Evolutionary conservation across 2,113 vertebrate genomes (phyloP), one percentile per base, ranked within the genome.

Genomic region (Thunnus maccoyii): DNA sequence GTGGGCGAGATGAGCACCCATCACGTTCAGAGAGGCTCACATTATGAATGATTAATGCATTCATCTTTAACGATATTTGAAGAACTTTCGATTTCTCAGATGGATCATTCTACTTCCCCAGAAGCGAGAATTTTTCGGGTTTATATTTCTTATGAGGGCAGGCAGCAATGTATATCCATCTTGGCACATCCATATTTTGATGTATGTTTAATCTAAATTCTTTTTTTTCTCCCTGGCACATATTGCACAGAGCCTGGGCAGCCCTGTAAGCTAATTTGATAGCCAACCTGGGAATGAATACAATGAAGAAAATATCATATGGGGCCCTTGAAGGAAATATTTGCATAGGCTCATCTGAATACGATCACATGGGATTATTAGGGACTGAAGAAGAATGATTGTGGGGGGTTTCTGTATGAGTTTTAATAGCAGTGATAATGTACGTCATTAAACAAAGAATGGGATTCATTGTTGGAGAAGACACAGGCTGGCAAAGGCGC

Each of bases 11-110:
- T 65, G 75, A 88, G 65, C 62, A 68, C 62, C 69, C 80, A 91
- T 85, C 80, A 70, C 54, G 30, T 73, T 81, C 68, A 54, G 78
- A 78, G 79, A 73, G 68, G 76, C 83, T 85, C 71, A 67, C 62
- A 73, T 88, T 78, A 90, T 91, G 72, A 91, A 90, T 91, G 83
- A 91, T 91, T 89, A 76, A 92, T 90, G 56, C 8, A 1, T 85
- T 89, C 79, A 89, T 89, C 86, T 85, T 88, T 87, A 83, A 86
- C 54, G 14, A 74, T 81, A 93, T 86, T 86, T 87, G 86, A 89
- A 87, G 80, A 91, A 76, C 87, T 82, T 87, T 88, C 76, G 44
- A 90, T 91, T 88, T 63, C 66, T 86, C 81, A 88, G 77, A 86
- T 87, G 52, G 77, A 86, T 89, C 61, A 17, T 67, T 71, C 68